phyloP scores from a whole-genome alignment of 2,888 invertebrate genomes.

The Eretmocerus hayati region DNA sequence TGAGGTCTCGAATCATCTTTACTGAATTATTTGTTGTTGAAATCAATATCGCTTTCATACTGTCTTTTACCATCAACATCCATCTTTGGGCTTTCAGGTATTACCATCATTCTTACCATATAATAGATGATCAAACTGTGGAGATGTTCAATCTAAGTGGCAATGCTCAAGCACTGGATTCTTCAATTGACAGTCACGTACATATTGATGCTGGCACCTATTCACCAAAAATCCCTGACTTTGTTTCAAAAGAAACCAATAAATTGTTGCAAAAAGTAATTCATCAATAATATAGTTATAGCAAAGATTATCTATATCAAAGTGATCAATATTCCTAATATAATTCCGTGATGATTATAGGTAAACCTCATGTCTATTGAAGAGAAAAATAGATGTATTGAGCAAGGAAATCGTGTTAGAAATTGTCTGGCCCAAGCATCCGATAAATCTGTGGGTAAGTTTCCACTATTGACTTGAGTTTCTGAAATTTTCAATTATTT shows the following conservation, averaged over 20 bases:
- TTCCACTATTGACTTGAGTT: too few species aligned
- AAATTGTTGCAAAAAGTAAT: conserved; percentile 15
- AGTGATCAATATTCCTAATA: neutral
- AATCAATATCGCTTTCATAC: neutral
- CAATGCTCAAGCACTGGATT: neutral
- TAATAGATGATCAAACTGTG: conserved; percentile 31
- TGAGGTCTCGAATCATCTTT: conserved; percentile 47
- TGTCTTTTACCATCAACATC: too few species aligned
- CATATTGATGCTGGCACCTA: neutral
- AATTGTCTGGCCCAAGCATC: conserved; percentile 10
- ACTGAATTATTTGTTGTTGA: neutral
- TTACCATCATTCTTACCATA: conserved; percentile 56
- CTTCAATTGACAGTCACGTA: neutral
- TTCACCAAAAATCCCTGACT: neutral
- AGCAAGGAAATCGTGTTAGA: conserved; percentile 10
- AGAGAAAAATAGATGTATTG: conserved; percentile 30
- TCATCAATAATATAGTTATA: neutral
- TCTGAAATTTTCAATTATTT: too few species aligned
- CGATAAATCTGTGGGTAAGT: conserved; percentile 15
- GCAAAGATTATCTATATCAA: neutral
- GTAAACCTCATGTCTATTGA: conserved; percentile 40
- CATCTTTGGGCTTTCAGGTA: conserved; percentile 49
- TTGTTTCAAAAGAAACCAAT: conserved; percentile 14
- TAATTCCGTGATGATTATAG: conserved; percentile 25
- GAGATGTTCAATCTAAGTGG: conserved; percentile 16